Conservation (phyloP, 2,888 invertebrate species). For the Parnassius apollo region DNA sequence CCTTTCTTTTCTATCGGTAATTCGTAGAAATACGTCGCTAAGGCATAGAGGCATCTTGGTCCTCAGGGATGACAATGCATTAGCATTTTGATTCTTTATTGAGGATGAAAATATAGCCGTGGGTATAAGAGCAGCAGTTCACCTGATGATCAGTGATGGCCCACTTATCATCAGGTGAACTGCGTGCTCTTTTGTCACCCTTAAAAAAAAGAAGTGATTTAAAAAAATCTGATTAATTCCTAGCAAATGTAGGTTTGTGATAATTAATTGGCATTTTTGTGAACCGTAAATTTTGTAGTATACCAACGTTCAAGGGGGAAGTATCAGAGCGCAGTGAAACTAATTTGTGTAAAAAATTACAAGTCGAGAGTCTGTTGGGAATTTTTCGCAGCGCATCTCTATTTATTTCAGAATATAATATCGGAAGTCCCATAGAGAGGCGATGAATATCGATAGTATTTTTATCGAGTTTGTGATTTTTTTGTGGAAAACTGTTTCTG, state of each 20-base stretch:
- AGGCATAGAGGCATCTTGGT: too few relatives aligned
- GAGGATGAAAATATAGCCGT: too few relatives aligned
- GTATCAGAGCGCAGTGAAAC: slow-evolving; percentile 26
- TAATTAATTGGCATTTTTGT: slow-evolving; percentile 22
- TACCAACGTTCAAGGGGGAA: slow-evolving; percentile 21
- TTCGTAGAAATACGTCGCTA: too few relatives aligned
- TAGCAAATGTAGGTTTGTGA: slow-evolving; percentile 15
- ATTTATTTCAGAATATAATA: slow-evolving; percentile 74
- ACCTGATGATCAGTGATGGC: too few relatives aligned
- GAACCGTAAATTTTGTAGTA: slow-evolving; percentile 21
- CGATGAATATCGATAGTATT: slow-evolving; percentile 16
- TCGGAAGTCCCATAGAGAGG: slow-evolving; percentile 54
- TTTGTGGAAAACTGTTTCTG: too few relatives aligned
- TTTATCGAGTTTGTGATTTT: too few relatives aligned
- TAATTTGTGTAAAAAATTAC: slow-evolving; percentile 36
- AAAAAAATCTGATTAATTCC: slow-evolving; percentile 39
- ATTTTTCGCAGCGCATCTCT: slow-evolving; percentile 66
- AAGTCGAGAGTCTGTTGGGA: slow-evolving; percentile 48
- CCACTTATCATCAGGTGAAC: too few relatives aligned
- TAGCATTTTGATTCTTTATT: too few relatives aligned
- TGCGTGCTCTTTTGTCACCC: too few relatives aligned
- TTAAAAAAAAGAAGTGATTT: slow-evolving; percentile 29
- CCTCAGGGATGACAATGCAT: too few relatives aligned
- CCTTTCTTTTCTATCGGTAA: too few relatives aligned
- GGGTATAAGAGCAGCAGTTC: too few relatives aligned